Percentiles rank a stretch among this genome's conserved stretches.
phyloP scores from a whole-genome alignment of 2,888 invertebrate species.

The Harpagoxenus sublaevis region DNA sequence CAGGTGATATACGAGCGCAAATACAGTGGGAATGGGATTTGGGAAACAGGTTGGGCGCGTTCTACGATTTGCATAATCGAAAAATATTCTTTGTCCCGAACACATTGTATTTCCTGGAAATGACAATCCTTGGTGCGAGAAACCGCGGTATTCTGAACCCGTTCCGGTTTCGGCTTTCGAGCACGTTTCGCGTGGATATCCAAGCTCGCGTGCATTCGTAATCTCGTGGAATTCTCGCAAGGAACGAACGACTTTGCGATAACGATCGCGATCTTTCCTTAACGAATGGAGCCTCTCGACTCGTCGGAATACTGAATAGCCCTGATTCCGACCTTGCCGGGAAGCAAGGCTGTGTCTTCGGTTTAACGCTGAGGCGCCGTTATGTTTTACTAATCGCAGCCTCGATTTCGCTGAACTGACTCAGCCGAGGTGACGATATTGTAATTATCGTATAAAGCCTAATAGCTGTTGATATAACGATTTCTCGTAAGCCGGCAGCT shows the following conservation, averaged over 20 bases:
- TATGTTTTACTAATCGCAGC: constrained; percentile 59
- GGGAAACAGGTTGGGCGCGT: constrained; percentile 35
- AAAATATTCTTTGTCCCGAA: constrained; percentile 8
- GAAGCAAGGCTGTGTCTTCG: constrained; percentile 34
- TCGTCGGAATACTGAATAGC: neutral
- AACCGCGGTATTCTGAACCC: neutral
- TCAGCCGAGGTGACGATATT: constrained; percentile 15
- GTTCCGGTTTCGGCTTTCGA: neutral
- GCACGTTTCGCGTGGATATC: neutral
- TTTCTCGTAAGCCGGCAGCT: neutral
- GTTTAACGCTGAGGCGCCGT: constrained; percentile 28
- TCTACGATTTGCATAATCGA: constrained; percentile 57
- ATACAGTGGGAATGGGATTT: constrained; percentile 5
- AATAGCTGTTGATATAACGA: constrained; percentile 15
- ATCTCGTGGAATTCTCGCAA: neutral
- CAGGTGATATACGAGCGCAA: neutral
- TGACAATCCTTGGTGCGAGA: neutral
- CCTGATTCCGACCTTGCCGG: constrained; percentile 40
- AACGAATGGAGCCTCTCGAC: neutral
- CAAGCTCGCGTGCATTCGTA: neutral
- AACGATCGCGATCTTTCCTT: constrained; percentile 12
- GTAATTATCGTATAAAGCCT: constrained; percentile 6
- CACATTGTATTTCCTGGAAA: constrained; percentile 55
- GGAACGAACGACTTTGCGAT: constrained; percentile 15
- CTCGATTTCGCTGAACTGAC: constrained; percentile 56